Evolutionary conservation across 2,888 invertebrate species (phyloP).

Genomic region (Eupelmus urozonus): DNA sequence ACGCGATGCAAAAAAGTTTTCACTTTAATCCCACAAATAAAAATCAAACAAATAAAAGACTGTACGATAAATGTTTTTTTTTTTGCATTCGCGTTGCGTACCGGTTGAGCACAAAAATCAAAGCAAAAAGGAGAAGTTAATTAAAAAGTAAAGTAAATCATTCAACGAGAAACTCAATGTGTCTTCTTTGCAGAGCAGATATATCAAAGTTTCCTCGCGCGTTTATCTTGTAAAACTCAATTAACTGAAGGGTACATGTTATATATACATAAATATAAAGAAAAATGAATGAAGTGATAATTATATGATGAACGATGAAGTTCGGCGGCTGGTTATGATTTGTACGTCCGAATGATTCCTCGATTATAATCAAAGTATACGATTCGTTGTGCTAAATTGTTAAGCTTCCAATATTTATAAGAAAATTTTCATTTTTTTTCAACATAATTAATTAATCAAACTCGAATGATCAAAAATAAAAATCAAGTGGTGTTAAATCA

Average conservation of each 20-base stretch:
- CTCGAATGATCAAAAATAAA: slow-evolving; percentile 28
- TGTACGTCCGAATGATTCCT: slow-evolving; percentile 37
- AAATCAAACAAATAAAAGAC: slow-evolving; percentile 33
- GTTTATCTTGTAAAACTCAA: slow-evolving; percentile 44
- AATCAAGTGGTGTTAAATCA: slow-evolving; percentile 5
- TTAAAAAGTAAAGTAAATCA: slow-evolving; percentile 58
- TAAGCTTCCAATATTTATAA: slow-evolving; percentile 9
- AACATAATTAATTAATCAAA: slow-evolving; percentile 16
- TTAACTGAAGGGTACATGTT: slow-evolving; percentile 46
- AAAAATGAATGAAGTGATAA: slow-evolving; percentile 25
- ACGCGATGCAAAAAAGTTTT: slow-evolving; percentile 52
- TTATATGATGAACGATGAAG: slow-evolving; percentile 23
- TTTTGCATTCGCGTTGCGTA: slow-evolving; percentile 58
- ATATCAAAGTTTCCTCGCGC: slow-evolving; percentile 57
- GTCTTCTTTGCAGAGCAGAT: slow-evolving; percentile 59
- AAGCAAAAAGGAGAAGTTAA: slow-evolving; percentile 53
- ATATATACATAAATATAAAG: slow-evolving; percentile 34
- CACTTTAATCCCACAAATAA: slow-evolving; percentile 10
- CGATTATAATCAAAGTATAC: slow-evolving; percentile 36
- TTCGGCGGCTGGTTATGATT: slow-evolving; percentile 40
- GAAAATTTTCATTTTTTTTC: slow-evolving; percentile 5
- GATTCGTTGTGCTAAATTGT: slow-evolving; percentile 32
- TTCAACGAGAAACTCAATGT: slow-evolving; percentile 61
- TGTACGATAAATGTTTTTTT: slow-evolving; percentile 42
- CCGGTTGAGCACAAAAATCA: slow-evolving; percentile 58